Evolutionary conservation across 2,888 invertebrate species (phyloP), one percentile per base, ranked within the genome.

Genomic region (Corbicula japonica): DNA sequence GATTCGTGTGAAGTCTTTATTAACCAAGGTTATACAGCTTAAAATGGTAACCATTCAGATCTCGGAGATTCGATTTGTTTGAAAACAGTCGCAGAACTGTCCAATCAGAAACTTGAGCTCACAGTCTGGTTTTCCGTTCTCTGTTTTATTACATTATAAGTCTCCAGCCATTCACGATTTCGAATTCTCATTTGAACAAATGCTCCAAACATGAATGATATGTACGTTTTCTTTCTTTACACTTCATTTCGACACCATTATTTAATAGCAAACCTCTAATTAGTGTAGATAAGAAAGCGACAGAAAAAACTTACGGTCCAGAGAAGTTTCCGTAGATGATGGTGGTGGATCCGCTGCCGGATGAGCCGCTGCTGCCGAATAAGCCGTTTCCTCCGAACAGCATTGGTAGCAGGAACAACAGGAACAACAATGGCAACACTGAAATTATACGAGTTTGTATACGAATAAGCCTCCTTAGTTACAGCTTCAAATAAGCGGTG

Each of bases 271-370:
- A 10, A 41, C 41, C 10, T 41, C 23, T n/a, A n/a, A n/a, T n/a
- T n/a, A n/a, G n/a, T n/a, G n/a, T n/a, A n/a, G n/a, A n/a, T n/a
- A n/a, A n/a, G n/a, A n/a, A n/a, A n/a, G n/a, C n/a, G n/a, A n/a
- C n/a, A n/a, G n/a, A 50, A 50, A 26, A 8, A 48, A 63, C 63
- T 58, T 54, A 63, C 58, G 58, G 34, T 32, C 38, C 66, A 48
- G 74, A 66, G 35, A 66, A 74, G 74, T 74, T 74, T 50, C 74
- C 74, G 66, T 41, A 66, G 41, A 66, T 38, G 41, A 74, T 38
- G 38, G 60, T 74, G 60, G 66, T 74, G 21, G 46, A 15, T 30
- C 65, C 52, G 26, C 18, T 38, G 46, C n/a, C 26, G 2, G 48
- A 48, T 2, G 21, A 6, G 32, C n/a, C 28, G 46, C 2, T n/a